A percentile compares a stretch with the other conserved stretches of the same genome.
Conservation (phyloP, 2,113 vertebrate genomes). For the Sminthopsis crassicaudata region DNA sequence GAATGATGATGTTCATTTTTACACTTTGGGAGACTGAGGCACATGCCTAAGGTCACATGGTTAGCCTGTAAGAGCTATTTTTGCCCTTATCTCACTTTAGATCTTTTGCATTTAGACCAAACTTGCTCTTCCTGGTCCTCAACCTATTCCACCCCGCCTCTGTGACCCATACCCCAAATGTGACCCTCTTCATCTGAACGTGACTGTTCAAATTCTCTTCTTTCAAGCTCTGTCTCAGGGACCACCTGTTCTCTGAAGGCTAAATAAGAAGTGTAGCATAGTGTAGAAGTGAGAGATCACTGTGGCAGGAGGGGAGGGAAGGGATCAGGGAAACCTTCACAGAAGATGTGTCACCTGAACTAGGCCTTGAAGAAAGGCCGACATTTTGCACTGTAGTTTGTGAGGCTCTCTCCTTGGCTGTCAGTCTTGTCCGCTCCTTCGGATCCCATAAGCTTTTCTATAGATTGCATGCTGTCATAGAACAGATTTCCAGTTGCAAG, state of each 20-base stretch:
- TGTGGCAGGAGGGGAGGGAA: no score
- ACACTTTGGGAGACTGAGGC: slow-evolving; percentile 19
- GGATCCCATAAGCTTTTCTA: background rate
- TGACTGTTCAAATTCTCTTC: background rate
- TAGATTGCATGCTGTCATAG: background rate
- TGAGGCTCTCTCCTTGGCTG: background rate
- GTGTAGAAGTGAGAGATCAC: no score
- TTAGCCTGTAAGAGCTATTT: slow-evolving; percentile 8
- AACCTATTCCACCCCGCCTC: background rate
- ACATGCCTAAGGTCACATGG: background rate
- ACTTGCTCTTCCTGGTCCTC: background rate
- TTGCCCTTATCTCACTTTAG: background rate
- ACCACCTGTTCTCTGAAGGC: background rate
- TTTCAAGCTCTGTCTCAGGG: background rate
- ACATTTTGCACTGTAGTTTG: background rate
- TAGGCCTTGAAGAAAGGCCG: background rate
- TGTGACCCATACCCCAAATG: background rate
- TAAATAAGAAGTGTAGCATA: background rate
- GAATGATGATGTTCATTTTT: background rate
- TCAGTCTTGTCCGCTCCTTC: background rate
- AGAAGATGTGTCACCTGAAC: no score
- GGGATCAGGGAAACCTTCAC: no score
- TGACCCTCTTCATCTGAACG: no score
- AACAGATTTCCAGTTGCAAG: background rate
- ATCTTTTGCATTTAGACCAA: background rate